Evolutionary conservation across 2,113 vertebrate species (phyloP).

Genomic region (Mystacornis crossleyi): DNA sequence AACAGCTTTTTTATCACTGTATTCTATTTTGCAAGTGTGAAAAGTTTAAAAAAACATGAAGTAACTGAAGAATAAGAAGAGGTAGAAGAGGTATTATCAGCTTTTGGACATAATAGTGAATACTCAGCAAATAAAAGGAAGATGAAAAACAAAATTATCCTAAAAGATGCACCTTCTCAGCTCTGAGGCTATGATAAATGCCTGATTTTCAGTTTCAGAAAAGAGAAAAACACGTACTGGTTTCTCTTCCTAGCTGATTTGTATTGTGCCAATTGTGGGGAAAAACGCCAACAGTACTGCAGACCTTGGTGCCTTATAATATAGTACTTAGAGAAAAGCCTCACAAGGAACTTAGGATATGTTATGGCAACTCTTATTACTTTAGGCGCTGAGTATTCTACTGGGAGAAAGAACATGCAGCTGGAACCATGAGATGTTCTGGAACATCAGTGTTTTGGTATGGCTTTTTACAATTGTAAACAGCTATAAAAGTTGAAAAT

Average conservation of each 20-base stretch:
- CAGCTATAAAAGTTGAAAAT: not conserved
- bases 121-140: not conserved
- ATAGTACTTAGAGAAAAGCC: not conserved
- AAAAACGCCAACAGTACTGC: fast-evolving
- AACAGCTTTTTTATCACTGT: not conserved
- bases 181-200: not conserved
- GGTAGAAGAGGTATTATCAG: not conserved
- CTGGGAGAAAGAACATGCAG: not conserved
- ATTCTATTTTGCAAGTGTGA: not conserved
- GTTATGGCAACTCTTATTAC: not conserved
- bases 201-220: not conserved
- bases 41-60: not conserved
- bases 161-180: not conserved
- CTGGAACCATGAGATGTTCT: not conserved
- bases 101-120: not conserved
- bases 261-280: not conserved
- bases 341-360: not conserved
- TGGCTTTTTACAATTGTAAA: not conserved
- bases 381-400: not conserved
- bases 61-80: not conserved
- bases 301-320: not conserved
- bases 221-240: not conserved
- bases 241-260: not conserved
- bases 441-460: not conserved
- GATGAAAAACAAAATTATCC: not conserved